phyloP scores from a whole-genome alignment of 2,888 invertebrate species.

The Helleia helle region DNA sequence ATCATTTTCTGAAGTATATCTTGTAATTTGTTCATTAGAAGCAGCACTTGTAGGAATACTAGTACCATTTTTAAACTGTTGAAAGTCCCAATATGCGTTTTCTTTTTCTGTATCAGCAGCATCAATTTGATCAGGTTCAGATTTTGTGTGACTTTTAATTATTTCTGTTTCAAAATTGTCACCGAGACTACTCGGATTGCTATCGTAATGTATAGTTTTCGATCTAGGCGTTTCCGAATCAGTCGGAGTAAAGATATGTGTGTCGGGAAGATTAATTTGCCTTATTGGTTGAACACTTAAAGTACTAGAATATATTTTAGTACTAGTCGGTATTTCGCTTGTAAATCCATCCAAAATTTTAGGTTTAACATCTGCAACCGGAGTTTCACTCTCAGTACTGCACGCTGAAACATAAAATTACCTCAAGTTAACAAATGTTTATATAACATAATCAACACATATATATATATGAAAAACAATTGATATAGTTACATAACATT shows the following conservation, averaged over 20 bases:
- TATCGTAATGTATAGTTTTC: constrained; percentile 64
- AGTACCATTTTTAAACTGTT: constrained; percentile 45
- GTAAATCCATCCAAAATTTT: constrained; percentile 50
- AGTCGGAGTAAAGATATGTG: constrained; percentile 67
- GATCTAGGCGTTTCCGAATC: constrained; percentile 68
- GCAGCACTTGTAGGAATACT: constrained; percentile 17
- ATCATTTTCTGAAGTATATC: constrained; percentile 15
- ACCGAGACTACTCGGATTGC: constrained; percentile 36
- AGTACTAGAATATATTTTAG: constrained; percentile 52
- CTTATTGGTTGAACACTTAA: constrained; percentile 55
- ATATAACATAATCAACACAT: no score
- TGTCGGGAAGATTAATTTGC: constrained; percentile 65
- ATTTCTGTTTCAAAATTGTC: constrained; percentile 31
- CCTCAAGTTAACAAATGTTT: no score
- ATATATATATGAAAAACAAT: no score
- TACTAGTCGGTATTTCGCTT: constrained; percentile 38
- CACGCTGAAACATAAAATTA: constrained; percentile 59
- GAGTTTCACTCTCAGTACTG: constrained; percentile 41
- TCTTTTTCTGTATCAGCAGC: constrained; percentile 29
- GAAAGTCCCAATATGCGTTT: constrained; percentile 59
- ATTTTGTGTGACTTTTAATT: constrained; percentile 5
- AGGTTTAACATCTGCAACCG: constrained; percentile 33
- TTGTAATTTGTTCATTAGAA: constrained; percentile 12
- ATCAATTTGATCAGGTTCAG: constrained; percentile 16
- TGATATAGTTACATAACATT: no score